These are phyloP conservation scores for Gephyroberyx darwinii DNA, from an alignment of 2,797 vertebrate genomes.

Conservation along the genomic window DNA sequence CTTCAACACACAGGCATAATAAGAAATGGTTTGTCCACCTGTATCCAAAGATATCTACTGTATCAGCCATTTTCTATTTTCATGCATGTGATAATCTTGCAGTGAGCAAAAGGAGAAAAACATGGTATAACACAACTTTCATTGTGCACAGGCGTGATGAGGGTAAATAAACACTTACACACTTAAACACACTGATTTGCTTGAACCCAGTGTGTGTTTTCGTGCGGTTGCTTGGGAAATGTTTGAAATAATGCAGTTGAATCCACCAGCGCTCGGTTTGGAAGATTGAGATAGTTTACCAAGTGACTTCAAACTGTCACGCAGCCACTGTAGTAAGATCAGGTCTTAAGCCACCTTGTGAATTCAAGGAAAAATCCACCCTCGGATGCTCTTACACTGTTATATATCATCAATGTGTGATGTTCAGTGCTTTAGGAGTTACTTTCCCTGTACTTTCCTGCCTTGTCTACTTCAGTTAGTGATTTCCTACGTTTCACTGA, in stretches of 20 bases:
- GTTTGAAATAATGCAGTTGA: slow-evolving; percentile 59
- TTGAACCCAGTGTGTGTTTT: slow-evolving; percentile 32
- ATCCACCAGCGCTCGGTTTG: slow-evolving; percentile 30
- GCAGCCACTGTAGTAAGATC: slow-evolving; percentile 44
- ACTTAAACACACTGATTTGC: slow-evolving; percentile 49
- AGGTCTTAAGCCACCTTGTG: not conserved
- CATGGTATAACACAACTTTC: slow-evolving; percentile 46
- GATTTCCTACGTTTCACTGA: too few species aligned
- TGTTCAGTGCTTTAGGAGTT: slow-evolving; percentile 38
- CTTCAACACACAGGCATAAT: not conserved
- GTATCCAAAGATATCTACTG: not conserved
- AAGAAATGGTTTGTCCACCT: not conserved
- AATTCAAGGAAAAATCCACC: slow-evolving; percentile 12
- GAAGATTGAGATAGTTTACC: slow-evolving; percentile 21
- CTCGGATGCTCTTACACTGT: slow-evolving; percentile 17
- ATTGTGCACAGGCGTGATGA: slow-evolving; percentile 47
- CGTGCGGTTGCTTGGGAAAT: slow-evolving; percentile 33
- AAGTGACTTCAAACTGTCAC: slow-evolving; percentile 46
- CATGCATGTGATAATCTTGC: slow-evolving; percentile 18
- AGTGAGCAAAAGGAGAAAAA: slow-evolving; percentile 1
- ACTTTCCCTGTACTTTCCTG: slow-evolving; percentile 24
- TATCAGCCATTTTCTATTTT: not conserved
- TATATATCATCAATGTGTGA: slow-evolving; percentile 32
- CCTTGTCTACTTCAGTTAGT: slow-evolving; percentile 31
- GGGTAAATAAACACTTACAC: slow-evolving; percentile 47